Percentiles rank a stretch among this genome's conserved stretches.
These are phyloP conservation scores for Corydoras maculifer DNA, from an alignment of 2,113 vertebrate species.

Conservation along the genomic window DNA sequence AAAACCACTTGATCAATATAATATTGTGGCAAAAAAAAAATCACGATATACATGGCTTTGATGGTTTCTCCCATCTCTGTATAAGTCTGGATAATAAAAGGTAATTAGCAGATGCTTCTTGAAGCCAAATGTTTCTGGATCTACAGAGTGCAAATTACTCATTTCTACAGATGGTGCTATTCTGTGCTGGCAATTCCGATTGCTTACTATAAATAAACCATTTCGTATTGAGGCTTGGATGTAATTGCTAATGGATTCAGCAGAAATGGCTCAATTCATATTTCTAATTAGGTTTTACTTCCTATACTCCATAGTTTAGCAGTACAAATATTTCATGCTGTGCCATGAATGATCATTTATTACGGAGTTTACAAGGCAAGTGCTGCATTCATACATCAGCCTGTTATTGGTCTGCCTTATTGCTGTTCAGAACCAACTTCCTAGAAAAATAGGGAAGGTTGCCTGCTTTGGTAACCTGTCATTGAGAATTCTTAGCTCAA, in stretches of 20 bases:
- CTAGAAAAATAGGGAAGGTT: too few relatives aligned
- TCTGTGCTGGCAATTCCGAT: not conserved
- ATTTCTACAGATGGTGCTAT: not conserved
- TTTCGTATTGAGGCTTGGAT: not conserved
- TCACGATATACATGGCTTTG: too few relatives aligned
- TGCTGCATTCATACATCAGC: too few relatives aligned
- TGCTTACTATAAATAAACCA: not conserved
- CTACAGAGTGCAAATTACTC: not conserved
- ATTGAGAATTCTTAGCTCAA: too few relatives aligned
- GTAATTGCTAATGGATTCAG: conserved; percentile 5
- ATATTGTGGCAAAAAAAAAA: too few relatives aligned
- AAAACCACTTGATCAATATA: too few relatives aligned
- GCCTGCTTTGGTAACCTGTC: too few relatives aligned
- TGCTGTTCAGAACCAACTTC: too few relatives aligned
- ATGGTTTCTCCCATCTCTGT: not conserved
- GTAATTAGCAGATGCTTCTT: not conserved
- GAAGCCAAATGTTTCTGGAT: not conserved
- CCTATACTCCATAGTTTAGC: not conserved
- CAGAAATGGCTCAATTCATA: conserved; percentile 3
- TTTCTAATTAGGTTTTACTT: not conserved
- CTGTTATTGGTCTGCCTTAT: too few relatives aligned
- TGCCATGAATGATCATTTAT: conserved; percentile 29
- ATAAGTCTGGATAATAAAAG: not conserved
- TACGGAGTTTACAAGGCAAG: not conserved
- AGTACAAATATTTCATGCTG: conserved; percentile 17